Conservation (phyloP, 2,113 vertebrate genomes). For the Toxotes jaculatrix region DNA sequence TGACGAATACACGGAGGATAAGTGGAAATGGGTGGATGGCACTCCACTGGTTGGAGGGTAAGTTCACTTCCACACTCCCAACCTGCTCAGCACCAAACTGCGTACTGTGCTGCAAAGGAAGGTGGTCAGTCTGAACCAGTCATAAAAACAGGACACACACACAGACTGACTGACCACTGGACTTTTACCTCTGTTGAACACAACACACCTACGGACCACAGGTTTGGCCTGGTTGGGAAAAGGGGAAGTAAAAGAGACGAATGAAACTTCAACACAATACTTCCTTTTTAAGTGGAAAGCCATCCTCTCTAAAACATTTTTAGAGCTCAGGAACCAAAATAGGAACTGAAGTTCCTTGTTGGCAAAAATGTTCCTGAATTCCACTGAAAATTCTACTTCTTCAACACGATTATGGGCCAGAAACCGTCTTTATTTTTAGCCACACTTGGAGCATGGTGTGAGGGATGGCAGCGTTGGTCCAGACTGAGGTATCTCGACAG, state of each 20-base stretch:
- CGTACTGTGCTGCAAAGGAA: too few species aligned
- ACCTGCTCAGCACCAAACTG: too few species aligned
- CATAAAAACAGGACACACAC: background rate
- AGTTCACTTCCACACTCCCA: background rate
- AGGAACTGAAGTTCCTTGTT: background rate
- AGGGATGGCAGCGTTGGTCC: too few species aligned
- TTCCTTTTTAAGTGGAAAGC: background rate
- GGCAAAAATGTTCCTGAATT: too few species aligned
- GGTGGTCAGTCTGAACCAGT: too few species aligned
- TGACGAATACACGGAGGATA: slow-evolving; percentile 73
- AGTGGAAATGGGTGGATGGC: slow-evolving; percentile 82
- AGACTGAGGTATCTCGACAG: too few species aligned
- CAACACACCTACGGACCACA: background rate
- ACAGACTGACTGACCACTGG: background rate
- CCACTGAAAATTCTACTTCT: background rate
- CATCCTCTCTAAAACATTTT: background rate
- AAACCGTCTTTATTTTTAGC: background rate
- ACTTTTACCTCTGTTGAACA: slow-evolving; percentile 5
- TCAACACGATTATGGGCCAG: background rate
- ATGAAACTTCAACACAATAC: background rate
- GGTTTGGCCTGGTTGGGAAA: background rate
- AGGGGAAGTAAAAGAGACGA: background rate
- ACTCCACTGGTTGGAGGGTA: slow-evolving; percentile 74
- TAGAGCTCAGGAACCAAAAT: background rate
- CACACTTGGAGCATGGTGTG: too few species aligned